Conservation (phyloP, 2,797 vertebrate genomes). For the Gymnothorax javanicus region DNA sequence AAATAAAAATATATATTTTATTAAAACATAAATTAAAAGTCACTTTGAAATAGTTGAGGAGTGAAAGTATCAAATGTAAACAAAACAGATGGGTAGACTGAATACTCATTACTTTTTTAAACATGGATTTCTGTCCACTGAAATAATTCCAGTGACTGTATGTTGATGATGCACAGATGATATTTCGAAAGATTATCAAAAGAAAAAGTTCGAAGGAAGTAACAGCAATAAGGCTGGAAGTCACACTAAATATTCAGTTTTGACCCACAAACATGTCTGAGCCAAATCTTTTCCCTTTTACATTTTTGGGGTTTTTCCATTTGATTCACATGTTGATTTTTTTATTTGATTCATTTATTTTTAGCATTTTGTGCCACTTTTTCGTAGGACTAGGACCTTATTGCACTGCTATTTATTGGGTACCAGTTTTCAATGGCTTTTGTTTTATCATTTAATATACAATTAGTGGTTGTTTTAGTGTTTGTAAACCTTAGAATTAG, state of each 20-base stretch:
- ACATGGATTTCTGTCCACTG: constrained; percentile 69
- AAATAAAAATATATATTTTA: constrained; percentile 83
- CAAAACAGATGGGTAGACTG: constrained; percentile 49
- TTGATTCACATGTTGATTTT: constrained; percentile 77
- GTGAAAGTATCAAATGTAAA: constrained; percentile 71
- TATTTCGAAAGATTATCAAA: constrained; percentile 29
- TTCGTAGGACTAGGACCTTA: constrained; percentile 78
- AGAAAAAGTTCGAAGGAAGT: constrained; percentile 64
- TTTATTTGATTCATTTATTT: not conserved
- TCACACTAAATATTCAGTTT: constrained; percentile 73
- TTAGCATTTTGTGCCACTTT: constrained; percentile 81
- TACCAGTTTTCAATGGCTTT: constrained; percentile 71
- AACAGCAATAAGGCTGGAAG: constrained; percentile 72
- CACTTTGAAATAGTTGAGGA: constrained; percentile 80
- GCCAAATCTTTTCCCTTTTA: constrained; percentile 76
- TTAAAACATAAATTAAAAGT: constrained; percentile 81
- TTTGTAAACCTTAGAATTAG: constrained; percentile 86
- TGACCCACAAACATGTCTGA: constrained; percentile 79
- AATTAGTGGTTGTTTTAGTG: constrained; percentile 82
- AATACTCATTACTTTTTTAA: constrained; percentile 52
- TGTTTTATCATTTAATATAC: constrained; percentile 74
- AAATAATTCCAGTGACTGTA: constrained; percentile 69
- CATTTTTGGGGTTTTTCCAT: constrained; percentile 80
- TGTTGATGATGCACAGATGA: constrained; percentile 72
- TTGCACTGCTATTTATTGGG: constrained; percentile 78